phyloP scores from a whole-genome alignment of 2,113 vertebrate species.

The Origma solitaria region DNA sequence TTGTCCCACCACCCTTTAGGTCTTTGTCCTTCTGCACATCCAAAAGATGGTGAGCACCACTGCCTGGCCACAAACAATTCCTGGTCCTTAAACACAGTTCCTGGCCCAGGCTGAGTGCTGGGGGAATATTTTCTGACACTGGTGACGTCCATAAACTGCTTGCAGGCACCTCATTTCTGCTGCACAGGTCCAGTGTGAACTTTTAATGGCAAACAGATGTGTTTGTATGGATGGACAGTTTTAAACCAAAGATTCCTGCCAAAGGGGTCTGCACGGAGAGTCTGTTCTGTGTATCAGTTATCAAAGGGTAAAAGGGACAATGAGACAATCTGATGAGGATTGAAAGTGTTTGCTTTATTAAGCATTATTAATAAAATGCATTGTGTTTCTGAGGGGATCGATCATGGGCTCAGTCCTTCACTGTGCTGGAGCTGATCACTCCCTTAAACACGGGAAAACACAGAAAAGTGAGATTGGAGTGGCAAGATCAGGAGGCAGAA shows the following conservation, averaged over 20 bases:
- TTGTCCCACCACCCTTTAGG: neutral
- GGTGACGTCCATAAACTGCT: neutral
- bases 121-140: neutral
- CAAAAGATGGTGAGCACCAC: neutral
- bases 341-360: neutral
- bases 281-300: neutral
- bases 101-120: neutral
- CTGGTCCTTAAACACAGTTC: neutral
- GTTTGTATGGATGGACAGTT: neutral
- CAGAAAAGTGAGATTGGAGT: neutral
- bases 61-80: neutral
- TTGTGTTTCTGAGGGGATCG: neutral
- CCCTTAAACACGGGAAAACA: neutral
- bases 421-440: neutral
- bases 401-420: neutral
- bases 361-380: neutral
- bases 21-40: neutral
- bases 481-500: neutral
- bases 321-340: neutral
- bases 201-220: neutral
- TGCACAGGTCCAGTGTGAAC: neutral
- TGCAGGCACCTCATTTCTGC: neutral
- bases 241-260: neutral
- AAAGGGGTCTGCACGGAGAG: neutral
- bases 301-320: neutral